These are phyloP conservation scores for Cosmia pyralina DNA, from an alignment of 2,888 invertebrate genomes.

Conservation along the genomic window DNA sequence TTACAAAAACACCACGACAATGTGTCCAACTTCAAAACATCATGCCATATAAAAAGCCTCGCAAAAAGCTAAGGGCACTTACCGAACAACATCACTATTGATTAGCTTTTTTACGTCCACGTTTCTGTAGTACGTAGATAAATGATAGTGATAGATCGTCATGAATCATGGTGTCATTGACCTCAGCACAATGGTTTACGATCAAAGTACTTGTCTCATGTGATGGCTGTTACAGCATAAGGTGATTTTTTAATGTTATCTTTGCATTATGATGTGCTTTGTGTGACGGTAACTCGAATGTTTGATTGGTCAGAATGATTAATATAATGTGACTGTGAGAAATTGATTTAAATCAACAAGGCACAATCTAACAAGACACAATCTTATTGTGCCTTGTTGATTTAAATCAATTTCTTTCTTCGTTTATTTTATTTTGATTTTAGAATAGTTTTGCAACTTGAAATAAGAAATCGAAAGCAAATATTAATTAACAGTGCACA, in stretches of 20 bases:
- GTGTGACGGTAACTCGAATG: background rate
- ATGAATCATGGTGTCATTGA: slow-evolving; percentile 75
- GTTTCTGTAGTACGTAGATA: slow-evolving; percentile 69
- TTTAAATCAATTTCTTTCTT: no score
- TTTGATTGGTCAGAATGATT: slow-evolving; percentile 18
- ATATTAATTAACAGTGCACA: slow-evolving; percentile 30
- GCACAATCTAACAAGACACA: background rate
- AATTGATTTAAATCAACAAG: slow-evolving; percentile 2
- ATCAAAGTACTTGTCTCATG: slow-evolving; percentile 44
- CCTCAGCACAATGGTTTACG: slow-evolving; percentile 57
- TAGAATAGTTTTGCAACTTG: background rate
- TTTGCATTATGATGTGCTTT: slow-evolving; percentile 28
- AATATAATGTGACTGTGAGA: background rate
- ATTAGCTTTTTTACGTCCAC: slow-evolving; percentile 77
- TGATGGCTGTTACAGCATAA: slow-evolving; percentile 40
- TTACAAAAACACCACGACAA: slow-evolving; percentile 19
- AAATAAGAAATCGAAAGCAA: slow-evolving; percentile 26
- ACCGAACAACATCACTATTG: slow-evolving; percentile 79
- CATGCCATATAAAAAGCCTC: slow-evolving; percentile 68
- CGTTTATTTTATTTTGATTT: background rate
- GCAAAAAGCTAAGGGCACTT: slow-evolving; percentile 80
- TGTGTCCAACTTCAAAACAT: slow-evolving; percentile 60
- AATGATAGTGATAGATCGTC: slow-evolving; percentile 69
- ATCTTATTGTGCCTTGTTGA: no score
- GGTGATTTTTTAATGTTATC: slow-evolving; percentile 52